Percentiles rank a stretch among this genome's conserved stretches.
phyloP scores from a whole-genome alignment of 2,797 vertebrate species.

The Meriones psammophilus region DNA sequence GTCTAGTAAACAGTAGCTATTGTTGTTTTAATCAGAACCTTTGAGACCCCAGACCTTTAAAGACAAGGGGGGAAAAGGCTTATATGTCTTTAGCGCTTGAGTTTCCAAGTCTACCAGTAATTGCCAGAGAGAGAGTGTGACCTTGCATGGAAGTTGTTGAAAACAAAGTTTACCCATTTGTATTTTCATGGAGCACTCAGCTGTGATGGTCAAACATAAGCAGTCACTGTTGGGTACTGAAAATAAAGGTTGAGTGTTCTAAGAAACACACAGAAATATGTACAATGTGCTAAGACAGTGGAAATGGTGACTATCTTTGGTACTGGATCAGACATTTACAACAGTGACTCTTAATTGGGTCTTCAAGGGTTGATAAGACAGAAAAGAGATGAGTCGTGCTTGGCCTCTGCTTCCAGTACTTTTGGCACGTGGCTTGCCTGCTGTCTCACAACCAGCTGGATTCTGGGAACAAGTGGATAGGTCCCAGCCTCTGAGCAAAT shows the following conservation, averaged over 20 bases:
- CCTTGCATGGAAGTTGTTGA: background rate
- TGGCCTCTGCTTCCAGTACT: background rate
- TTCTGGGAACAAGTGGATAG: background rate
- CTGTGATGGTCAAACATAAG: background rate
- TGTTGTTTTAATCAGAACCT: background rate
- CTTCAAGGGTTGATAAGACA: background rate
- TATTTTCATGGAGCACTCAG: conserved; percentile 14
- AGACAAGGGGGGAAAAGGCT: background rate
- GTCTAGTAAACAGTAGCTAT: background rate
- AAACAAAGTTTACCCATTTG: background rate
- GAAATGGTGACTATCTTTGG: background rate
- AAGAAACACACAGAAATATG: background rate
- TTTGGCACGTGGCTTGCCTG: background rate
- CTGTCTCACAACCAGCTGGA: background rate
- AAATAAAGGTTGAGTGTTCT: background rate
- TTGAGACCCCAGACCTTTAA: conserved; percentile 48
- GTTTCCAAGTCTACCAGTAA: background rate
- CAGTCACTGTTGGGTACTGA: background rate
- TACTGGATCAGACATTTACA: background rate
- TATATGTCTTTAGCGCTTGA: background rate
- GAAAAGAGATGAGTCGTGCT: background rate
- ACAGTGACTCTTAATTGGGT: background rate
- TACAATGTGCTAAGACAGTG: background rate
- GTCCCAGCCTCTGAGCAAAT: background rate
- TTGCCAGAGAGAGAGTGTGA: background rate